Conservation (phyloP, 2,888 invertebrate species). For the Lycocerus yunnanus region DNA sequence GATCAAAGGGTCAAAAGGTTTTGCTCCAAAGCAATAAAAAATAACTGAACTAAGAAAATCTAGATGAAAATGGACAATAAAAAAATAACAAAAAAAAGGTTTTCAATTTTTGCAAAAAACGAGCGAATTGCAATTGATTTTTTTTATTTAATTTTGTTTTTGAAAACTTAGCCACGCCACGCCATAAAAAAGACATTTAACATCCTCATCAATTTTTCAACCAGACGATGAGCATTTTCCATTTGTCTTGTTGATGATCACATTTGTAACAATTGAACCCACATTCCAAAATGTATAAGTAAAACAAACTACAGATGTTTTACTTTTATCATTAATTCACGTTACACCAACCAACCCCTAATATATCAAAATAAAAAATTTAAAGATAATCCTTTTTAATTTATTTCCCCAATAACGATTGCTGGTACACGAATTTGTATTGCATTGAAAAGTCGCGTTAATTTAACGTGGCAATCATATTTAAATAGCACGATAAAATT, state of each 20-base stretch:
- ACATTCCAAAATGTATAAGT: conserved; percentile 17
- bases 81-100: not conserved
- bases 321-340: not conserved
- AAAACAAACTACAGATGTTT: conserved; percentile 11
- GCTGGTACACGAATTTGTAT: not conserved
- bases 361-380: not conserved
- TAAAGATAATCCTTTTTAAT: not conserved
- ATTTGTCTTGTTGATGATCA: conserved; percentile 35
- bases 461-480: conserved; percentile 27
- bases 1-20: conserved; percentile 41
- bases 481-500: conserved; percentile 26
- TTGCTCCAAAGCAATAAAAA: conserved; percentile 6
- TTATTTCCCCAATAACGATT: not conserved
- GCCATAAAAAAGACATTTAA: conserved; percentile 45
- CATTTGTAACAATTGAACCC: conserved; percentile 34
- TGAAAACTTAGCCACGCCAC: conserved; percentile 38
- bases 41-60: conserved; percentile 7
- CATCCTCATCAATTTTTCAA: conserved; percentile 47
- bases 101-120: conserved; percentile 2
- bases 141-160: not conserved
- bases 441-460: not conserved
- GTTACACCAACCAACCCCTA: not conserved
- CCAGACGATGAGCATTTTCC: conserved; percentile 42
- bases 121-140: not conserved
- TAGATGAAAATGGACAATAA: not conserved